These are phyloP conservation scores for Chionis minor DNA, from an alignment of 2,113 vertebrate genomes.

Conservation along the genomic window DNA sequence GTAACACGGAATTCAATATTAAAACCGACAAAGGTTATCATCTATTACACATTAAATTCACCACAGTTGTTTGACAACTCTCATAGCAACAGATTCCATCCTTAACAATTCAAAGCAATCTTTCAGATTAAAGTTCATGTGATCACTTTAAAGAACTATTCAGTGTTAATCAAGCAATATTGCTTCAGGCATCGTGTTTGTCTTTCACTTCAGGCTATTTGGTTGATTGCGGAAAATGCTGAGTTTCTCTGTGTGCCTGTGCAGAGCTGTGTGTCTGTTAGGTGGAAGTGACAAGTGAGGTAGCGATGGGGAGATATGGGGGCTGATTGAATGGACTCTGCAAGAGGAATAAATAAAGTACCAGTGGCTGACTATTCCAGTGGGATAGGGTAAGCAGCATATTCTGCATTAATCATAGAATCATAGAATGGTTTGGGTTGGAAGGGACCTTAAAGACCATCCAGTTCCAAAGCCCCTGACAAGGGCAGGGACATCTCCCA, in stretches of 20 bases:
- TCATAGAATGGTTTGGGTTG: too few relatives aligned
- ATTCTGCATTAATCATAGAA: background rate
- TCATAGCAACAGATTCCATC: constrained; percentile 72
- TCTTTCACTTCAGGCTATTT: constrained; percentile 69
- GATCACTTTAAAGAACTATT: constrained; percentile 69
- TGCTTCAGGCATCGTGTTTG: constrained; percentile 71
- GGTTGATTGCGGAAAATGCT: constrained; percentile 25
- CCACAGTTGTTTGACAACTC: constrained; percentile 78
- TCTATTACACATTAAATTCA: constrained; percentile 86
- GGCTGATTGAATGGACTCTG: background rate
- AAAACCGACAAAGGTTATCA: constrained; percentile 85
- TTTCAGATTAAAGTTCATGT: constrained; percentile 72
- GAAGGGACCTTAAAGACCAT: too few relatives aligned
- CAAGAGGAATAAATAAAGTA: background rate
- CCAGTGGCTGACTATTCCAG: background rate
- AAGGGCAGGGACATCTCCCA: too few relatives aligned
- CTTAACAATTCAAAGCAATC: constrained; percentile 72
- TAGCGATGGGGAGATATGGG: background rate
- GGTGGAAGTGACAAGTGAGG: constrained; percentile 29
- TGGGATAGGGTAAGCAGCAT: background rate
- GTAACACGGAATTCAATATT: constrained; percentile 85
- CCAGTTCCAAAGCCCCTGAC: too few relatives aligned
- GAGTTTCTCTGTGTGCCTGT: background rate
- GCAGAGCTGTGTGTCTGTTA: background rate
- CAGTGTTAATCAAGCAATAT: constrained; percentile 70